Percentiles rank a stretch among this genome's conserved stretches.
Evolutionary conservation across 1,140 invertebrate species (phyloP).

Genomic region (Bombus haemorrhoidalis): DNA sequence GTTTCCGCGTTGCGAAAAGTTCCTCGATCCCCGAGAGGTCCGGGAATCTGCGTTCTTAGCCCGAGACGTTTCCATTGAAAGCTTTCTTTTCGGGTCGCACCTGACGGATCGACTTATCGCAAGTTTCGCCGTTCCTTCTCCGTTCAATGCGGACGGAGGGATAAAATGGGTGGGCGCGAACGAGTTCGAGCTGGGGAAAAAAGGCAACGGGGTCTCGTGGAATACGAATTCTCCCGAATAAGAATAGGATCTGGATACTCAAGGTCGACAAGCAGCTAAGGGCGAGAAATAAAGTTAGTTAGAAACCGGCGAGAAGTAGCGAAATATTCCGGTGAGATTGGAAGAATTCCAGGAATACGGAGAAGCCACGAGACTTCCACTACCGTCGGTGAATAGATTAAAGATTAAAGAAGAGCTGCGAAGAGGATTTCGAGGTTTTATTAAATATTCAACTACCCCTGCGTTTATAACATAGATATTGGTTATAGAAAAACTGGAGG

Average conservation of each 20-base stretch:
- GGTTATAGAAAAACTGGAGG: conserved; percentile 39
- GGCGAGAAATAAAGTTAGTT: conserved; percentile 65
- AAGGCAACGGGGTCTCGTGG: conserved; percentile 41
- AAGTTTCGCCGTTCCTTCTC: conserved; percentile 49
- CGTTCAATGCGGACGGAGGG: conserved; percentile 5
- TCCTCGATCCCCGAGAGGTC: conserved; percentile 61
- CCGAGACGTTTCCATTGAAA: conserved; percentile 67
- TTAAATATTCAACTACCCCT: conserved; percentile 49
- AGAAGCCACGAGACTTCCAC: background rate
- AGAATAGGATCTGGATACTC: conserved; percentile 61
- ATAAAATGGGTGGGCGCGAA: conserved; percentile 29
- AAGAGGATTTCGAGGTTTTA: conserved; percentile 43
- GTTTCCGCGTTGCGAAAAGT: conserved; percentile 48
- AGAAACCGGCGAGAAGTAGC: conserved; percentile 46
- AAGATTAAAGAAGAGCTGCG: conserved; percentile 51
- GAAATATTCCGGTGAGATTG: conserved; percentile 52
- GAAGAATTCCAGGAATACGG: conserved; percentile 51
- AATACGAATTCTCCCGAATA: conserved; percentile 65
- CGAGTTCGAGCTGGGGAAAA: conserved; percentile 34
- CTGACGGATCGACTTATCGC: conserved; percentile 71
- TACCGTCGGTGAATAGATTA: conserved; percentile 30
- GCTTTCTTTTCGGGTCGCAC: conserved; percentile 68
- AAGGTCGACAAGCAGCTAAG: conserved; percentile 40
- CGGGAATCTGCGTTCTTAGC: conserved; percentile 62
- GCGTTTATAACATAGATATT: conserved; percentile 41